phyloP scores from a whole-genome alignment of 64 coral and sea anemone genomes.

The Stichodactyla mertensii region DNA sequence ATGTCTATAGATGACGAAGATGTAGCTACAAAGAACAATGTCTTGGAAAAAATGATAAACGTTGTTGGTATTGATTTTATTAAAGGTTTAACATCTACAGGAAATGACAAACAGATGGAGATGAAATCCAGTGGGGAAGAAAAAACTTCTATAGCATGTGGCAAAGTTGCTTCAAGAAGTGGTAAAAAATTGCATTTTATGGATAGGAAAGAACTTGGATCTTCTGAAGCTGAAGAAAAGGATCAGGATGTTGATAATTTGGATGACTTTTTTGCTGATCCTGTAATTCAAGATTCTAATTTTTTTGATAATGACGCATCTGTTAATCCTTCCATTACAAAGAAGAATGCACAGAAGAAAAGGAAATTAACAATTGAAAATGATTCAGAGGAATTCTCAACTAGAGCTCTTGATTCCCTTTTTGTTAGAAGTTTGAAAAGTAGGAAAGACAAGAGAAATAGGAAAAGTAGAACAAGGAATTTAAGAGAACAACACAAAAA shows the following conservation, averaged over 20 bases:
- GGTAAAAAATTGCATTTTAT: not conserved
- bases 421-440: conserved; percentile 56
- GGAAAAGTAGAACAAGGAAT: not conserved
- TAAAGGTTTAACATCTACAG: not conserved
- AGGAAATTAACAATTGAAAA: not conserved
- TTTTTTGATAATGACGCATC: not conserved
- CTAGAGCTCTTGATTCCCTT: conserved; percentile 44
- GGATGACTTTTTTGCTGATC: conserved; percentile 9
- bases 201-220: not conserved
- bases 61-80: not conserved
- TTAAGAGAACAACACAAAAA: conserved; percentile 29
- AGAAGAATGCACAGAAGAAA: not conserved
- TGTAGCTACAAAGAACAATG: conserved; percentile 1
- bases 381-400: not conserved
- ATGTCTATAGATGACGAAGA: not conserved
- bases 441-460: conserved; percentile 14
- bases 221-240: not conserved
- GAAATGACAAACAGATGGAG: not conserved
- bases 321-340: not conserved
- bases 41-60: conserved; percentile 10
- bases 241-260: not conserved
- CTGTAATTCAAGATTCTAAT: not conserved
- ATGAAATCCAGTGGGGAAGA: not conserved
- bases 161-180: not conserved
- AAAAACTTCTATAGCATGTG: not conserved